Evolutionary conservation across 2,888 invertebrate genomes (phyloP), one percentile per base, ranked within the genome.

Genomic region (Ctena decussata): DNA sequence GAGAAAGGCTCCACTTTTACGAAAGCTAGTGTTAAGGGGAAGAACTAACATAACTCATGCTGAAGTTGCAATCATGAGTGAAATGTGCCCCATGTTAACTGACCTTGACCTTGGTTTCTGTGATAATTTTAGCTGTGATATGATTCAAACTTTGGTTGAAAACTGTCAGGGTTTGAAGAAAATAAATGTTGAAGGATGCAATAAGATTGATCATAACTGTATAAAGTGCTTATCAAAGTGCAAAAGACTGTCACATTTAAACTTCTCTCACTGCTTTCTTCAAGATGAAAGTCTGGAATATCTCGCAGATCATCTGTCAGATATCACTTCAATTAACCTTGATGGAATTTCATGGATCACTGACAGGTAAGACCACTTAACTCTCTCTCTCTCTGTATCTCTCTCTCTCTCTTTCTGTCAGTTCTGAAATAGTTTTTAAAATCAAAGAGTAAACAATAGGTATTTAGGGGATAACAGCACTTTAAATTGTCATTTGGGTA

Each of bases 231-330:
- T 91, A 12, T 75, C 89, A 0, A 73, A 60, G 24, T 81, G 89
- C 12, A 70, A 83, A 21, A 73, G 77, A 24, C 78, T 93, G 69
- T 84, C 77, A 8, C 60, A 82, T 69, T 44, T 93, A 41, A 93
- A 93, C 79, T 88, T 93, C 24, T 93, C 93, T 8, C 92, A 93
- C 79, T 92, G 93, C 78, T 35, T 77, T n/a, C 76, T 93, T n/a
- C 78, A 83, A 44, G 91, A 93, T 76, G 85, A 83, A 0, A 90
- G 89, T 24, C 30, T 93, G 11, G 71, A 71, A 27, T 77, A 86
- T 44, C 60, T 93, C 77, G 85, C 91, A 24, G 78, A 84, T 49
- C 73, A 85, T 39, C 69, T 93, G 18, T 30, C 75, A 0, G 65
- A 77, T 11, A 84, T 93, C n/a, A 75, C 82, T 21, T 83, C 82